Conservation (phyloP, 2,113 vertebrate species). For the Rhabdomys dilectus region DNA sequence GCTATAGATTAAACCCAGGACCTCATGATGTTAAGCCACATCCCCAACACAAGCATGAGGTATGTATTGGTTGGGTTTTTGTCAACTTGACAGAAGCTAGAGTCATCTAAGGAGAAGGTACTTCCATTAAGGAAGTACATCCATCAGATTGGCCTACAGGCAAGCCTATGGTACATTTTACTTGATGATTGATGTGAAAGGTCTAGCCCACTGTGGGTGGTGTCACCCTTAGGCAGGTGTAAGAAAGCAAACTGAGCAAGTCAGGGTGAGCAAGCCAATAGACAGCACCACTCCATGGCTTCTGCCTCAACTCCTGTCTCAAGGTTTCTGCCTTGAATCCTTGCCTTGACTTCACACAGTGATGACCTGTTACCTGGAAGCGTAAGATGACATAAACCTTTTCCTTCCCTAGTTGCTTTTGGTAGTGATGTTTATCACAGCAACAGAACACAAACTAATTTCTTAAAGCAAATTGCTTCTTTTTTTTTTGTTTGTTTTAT, state of each 20-base stretch:
- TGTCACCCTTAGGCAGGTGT: background rate
- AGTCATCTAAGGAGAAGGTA: background rate
- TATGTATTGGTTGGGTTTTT: background rate
- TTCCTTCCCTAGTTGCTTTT: background rate
- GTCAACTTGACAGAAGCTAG: background rate
- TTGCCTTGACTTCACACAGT: background rate
- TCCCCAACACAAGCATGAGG: background rate
- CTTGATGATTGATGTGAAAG: background rate
- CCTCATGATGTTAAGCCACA: background rate
- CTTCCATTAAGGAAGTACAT: background rate
- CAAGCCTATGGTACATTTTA: background rate
- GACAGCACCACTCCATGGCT: background rate
- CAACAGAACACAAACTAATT: background rate
- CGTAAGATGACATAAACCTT: background rate
- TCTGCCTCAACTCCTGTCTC: background rate
- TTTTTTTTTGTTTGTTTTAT: no score
- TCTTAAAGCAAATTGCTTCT: background rate
- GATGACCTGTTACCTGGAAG: background rate
- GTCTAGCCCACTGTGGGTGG: background rate
- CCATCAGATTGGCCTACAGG: background rate
- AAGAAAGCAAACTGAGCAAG: background rate
- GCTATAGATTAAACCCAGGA: background rate
- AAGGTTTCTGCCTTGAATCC: background rate
- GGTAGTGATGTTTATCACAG: background rate
- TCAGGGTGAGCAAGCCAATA: background rate